Percentiles rank a stretch among this genome's conserved stretches.
phyloP scores from a whole-genome alignment of 2,888 invertebrate species.

The Zelleria hepariella region DNA sequence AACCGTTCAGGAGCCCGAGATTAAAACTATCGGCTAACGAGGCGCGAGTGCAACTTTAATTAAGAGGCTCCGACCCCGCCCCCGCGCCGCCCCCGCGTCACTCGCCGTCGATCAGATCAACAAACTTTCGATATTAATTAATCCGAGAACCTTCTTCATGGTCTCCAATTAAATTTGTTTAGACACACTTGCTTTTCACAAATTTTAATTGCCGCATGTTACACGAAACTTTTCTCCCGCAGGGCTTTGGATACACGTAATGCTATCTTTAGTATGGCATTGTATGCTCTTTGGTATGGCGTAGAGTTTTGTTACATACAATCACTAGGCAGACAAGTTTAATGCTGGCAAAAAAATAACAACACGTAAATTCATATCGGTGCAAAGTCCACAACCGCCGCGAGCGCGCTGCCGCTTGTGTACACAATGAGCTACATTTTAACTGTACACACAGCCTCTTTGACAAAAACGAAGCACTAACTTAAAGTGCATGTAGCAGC shows the following conservation, averaged over 20 bases:
- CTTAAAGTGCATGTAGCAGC: not conserved
- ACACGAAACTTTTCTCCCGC: too few relatives aligned
- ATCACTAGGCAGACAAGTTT: too few relatives aligned
- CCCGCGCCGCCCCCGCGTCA: not conserved
- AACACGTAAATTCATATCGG: too few relatives aligned
- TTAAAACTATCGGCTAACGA: constrained; percentile 4
- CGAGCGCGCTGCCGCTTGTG: not conserved
- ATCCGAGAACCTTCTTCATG: not conserved
- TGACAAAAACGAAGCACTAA: not conserved
- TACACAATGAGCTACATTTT: not conserved
- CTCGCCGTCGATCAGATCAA: not conserved
- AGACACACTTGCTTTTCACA: not conserved
- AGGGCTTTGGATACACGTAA: too few relatives aligned
- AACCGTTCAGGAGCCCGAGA: not conserved
- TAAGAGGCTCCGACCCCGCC: not conserved
- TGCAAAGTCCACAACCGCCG: too few relatives aligned
- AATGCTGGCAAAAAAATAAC: too few relatives aligned
- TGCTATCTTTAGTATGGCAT: too few relatives aligned
- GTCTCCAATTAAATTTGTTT: not conserved
- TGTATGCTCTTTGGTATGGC: too few relatives aligned
- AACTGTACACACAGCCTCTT: not conserved
- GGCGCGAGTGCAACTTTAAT: not conserved
- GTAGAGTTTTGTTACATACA: too few relatives aligned
- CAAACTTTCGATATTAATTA: not conserved
- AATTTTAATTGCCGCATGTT: not conserved